These are phyloP conservation scores for Pagrus major DNA, from an alignment of 2,113 vertebrate genomes.

Conservation along the genomic window DNA sequence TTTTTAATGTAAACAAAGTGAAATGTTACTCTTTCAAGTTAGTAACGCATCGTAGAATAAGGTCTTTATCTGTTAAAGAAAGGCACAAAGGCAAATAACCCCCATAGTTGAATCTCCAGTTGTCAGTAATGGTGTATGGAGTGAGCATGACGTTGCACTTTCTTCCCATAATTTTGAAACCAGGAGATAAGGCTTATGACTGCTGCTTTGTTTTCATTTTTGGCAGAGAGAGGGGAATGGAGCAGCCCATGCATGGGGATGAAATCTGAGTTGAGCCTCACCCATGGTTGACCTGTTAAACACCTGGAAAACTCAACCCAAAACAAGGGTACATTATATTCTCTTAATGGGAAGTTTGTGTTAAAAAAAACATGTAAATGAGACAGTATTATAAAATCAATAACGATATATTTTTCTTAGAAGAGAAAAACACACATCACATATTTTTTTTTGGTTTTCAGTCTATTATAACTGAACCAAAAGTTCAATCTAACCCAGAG, in stretches of 20 bases:
- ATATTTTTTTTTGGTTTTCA: neutral
- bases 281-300: constrained; percentile 13
- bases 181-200: constrained; percentile 4
- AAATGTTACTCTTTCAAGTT: neutral
- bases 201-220: constrained; percentile 1
- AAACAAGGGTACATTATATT: neutral
- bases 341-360: neutral
- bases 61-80: neutral
- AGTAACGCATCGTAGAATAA: neutral
- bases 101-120: constrained; percentile 4
- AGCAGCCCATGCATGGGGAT: neutral
- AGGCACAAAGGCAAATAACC: neutral
- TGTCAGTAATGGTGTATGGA: neutral
- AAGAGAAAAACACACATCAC: neutral
- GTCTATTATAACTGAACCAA: neutral
- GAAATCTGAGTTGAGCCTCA: neutral
- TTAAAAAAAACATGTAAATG: neutral
- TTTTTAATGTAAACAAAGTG: neutral
- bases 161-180: neutral
- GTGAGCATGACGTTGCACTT: neutral
- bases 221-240: neutral
- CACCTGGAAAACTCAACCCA: neutral
- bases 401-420: neutral
- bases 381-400: neutral
- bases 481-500: neutral